A percentile compares a stretch with the other conserved stretches of the same genome.
phyloP scores from a whole-genome alignment of 1,140 invertebrate species.

The Drepana arcuata region DNA sequence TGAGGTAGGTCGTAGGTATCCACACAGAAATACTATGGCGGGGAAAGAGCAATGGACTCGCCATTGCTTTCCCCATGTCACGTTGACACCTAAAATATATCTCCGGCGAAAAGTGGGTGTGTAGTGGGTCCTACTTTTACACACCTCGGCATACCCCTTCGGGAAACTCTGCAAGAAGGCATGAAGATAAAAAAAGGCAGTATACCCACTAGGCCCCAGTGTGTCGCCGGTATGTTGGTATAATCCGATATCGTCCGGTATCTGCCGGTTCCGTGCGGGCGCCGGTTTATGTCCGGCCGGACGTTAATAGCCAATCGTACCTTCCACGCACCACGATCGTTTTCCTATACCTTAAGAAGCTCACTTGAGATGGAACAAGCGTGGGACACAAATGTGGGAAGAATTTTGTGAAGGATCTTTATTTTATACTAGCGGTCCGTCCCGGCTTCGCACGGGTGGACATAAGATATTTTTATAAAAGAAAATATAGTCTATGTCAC shows the following conservation, averaged over 20 bases:
- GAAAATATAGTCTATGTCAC: no score
- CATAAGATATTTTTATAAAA: no score
- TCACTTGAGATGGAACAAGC: no score
- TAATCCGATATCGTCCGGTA: constrained; percentile 31
- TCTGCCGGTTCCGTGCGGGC: constrained; percentile 30
- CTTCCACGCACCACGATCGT: constrained; percentile 23
- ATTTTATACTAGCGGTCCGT: no score
- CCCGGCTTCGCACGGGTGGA: no score
- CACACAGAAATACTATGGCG: no score
- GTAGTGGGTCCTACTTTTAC: no score
- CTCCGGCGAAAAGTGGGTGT: constrained; percentile 2
- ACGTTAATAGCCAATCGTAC: constrained; percentile 30
- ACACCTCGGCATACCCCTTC: background rate
- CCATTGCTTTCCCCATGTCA: background rate
- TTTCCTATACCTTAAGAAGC: constrained; percentile 34
- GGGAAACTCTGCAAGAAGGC: background rate
- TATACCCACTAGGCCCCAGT: no score
- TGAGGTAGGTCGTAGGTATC: no score
- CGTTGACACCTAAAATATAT: constrained; percentile 1
- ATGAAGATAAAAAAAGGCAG: background rate
- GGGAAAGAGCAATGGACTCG: background rate
- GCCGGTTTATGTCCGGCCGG: constrained; percentile 32
- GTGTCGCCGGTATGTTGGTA: constrained; percentile 12
- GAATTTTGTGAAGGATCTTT: constrained; percentile 5
- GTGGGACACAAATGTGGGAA: no score